Base-by-base conservation (phyloP, 1,140 invertebrate species). In the Habropoda laboriosa region DNA sequence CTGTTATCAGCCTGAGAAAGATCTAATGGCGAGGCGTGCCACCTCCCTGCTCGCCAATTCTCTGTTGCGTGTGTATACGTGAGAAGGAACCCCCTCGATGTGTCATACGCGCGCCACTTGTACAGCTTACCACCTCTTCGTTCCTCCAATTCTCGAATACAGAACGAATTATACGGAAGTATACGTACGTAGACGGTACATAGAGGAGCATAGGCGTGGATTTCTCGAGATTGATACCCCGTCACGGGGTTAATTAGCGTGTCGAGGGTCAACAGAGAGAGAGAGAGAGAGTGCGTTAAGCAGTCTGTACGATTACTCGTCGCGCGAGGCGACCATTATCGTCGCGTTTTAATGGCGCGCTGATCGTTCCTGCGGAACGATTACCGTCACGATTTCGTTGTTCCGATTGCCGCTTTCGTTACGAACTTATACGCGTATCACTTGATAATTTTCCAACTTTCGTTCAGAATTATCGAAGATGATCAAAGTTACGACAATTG, bases 1-100 rank as follows among this genome's bases (percentile, higher is more conserved):
- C 85, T 90, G 86, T 92, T 93, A 93, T 93, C 92, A 92, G 92
- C 90, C 90, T 93, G 92, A 92, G 92, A 93, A 92, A 93, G 91
- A 93, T 93, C 92, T 93, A 92, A 91, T 92, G 89, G 82, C 82
- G 57, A 21, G 13, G 3, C 71, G 81, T 64, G 24, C 18, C n/a
- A 67, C 51, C 80, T 60, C 51, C 77, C 67, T 60, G 60, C 68
- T 55, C 64, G 76, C 82, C 85, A 86, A 86, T 85, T 86, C 79
- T 84, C 78, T 74, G 66, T 88, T 75, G 58, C 38, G 47, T 40
- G 58, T 71, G 40, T 58, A 5, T 18, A 49, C 40, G 64, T 51
- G 80, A 64, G 60, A 58, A 79, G n/a, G 70, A 38, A 77, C 63
- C 84, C 83, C 87, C 85, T 85, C 89, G 87, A 92, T 92, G 90